phyloP scores from a whole-genome alignment of 35 echinoderm and acorn worm genomes.

The Heliocidaris erythrogramma region DNA sequence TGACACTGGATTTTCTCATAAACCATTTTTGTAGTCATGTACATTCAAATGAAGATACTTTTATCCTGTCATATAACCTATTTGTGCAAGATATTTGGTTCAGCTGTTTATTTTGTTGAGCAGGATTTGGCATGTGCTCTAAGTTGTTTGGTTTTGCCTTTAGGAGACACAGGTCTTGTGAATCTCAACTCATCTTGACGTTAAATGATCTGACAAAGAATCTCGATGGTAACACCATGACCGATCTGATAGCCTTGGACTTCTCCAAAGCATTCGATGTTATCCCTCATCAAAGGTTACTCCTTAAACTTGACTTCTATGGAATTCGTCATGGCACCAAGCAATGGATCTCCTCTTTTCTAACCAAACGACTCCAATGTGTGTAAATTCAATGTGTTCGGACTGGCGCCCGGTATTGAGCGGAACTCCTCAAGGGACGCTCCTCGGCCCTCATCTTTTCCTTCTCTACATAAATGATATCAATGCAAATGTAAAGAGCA shows the following conservation, averaged over 20 bases:
- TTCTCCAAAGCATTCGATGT: conserved; percentile 70
- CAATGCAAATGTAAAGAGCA: conserved; percentile 20
- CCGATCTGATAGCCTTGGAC: conserved; percentile 55
- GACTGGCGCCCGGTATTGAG: conserved; percentile 32
- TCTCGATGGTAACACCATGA: conserved; percentile 30
- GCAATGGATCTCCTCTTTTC: conserved; percentile 53
- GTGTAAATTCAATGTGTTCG: conserved; percentile 16
- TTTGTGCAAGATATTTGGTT: too few species aligned
- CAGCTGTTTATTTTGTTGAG: too few species aligned
- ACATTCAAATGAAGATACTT: too few species aligned
- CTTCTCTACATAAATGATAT: conserved; percentile 43
- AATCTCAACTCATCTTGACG: conserved; percentile 29
- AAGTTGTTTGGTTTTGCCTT: too few species aligned
- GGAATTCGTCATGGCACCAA: conserved; percentile 51
- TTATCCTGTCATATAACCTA: too few species aligned
- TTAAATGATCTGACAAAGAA: conserved; percentile 41
- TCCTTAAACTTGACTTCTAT: conserved; percentile 59
- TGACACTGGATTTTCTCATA: too few species aligned
- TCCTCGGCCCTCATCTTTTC: conserved; percentile 42
- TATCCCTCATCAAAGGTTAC: conserved; percentile 58
- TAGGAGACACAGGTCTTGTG: conserved; percentile 27
- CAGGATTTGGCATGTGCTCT: too few species aligned
- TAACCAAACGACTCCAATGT: conserved; percentile 41
- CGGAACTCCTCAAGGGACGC: conserved; percentile 17
- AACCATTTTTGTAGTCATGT: too few species aligned